Evolutionary conservation across 2,888 invertebrate genomes (phyloP), one percentile per base, ranked within the genome.

Genomic region (Nomada ruficornis): DNA sequence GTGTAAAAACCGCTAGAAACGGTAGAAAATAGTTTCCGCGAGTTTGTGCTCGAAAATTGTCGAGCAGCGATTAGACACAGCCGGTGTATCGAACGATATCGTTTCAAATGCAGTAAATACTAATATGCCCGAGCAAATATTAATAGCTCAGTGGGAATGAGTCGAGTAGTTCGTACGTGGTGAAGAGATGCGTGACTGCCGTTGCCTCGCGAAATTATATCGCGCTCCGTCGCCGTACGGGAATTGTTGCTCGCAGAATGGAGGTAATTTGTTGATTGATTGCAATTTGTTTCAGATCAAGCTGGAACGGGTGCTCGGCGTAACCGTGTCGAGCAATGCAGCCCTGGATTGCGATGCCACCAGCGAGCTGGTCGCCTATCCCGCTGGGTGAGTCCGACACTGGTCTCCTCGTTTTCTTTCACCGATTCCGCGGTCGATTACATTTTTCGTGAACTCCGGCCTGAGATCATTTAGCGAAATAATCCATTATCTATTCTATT

Each of bases 241-340:
- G 7, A 7, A 36, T 36, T 36, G 7, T 7, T 7, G 36, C 7
- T 7, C 0, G 7, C 7, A 0, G 36, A 36, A 36, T 36, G 7
- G 36, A 36, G 36, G 36, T 36, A 7, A 36, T 36, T 36, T 7
- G 36, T 36, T 36, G 36, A 36, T 36, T 1, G 36, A 36, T 7
- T 82, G 68, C 23, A 26, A 63, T 86, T 94, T 93, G 89, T 96
- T 95, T 77, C 96, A 99, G 99, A 98, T 99, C 93, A 98, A 98
- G 94, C 96, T 99, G 94, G 99, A 99, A 95, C 96, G 96, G 92
- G 98, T 99, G 79, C 95, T 99, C 91, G 99, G 99, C 88, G 96
- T 99, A 92, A 99, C 99, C n/a, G 98, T 98, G 79, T 96, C 97
- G 93, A 98, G 97, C 94, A 98, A 98, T 95, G 98, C 98, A 87